Evolutionary conservation across 2,888 invertebrate genomes (phyloP).

Genomic region (Biston stratarius): DNA sequence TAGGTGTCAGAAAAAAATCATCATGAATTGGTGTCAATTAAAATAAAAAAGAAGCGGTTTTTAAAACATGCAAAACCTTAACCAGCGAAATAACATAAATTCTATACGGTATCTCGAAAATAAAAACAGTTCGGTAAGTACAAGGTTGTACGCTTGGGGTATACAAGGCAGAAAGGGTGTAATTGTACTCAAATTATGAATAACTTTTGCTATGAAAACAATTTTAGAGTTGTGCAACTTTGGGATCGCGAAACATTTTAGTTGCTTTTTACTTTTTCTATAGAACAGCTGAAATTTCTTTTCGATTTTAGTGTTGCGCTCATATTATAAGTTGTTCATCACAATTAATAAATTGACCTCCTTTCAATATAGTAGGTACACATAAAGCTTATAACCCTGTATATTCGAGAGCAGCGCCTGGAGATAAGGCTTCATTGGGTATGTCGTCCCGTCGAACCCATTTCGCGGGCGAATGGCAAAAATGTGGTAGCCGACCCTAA

Average conservation of each 20-base stretch:
- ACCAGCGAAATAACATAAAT: constrained; percentile 35
- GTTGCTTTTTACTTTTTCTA: no score
- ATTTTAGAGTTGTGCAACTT: no score
- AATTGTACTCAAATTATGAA: no score
- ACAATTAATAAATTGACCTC: no score
- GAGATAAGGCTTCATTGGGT: constrained; percentile 54
- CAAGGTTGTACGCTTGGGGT: no score
- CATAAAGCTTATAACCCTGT: background rate
- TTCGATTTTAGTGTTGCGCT: no score
- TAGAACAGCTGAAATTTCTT: no score
- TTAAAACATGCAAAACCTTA: constrained; percentile 31
- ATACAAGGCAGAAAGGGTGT: no score
- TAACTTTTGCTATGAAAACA: no score
- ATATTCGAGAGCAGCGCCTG: constrained; percentile 49
- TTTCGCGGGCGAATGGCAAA: constrained; percentile 60
- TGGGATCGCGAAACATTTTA: no score
- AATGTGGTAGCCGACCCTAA: constrained; percentile 70
- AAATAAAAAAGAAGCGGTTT: constrained; percentile 7
- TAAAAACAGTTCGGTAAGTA: constrained; percentile 49
- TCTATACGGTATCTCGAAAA: constrained; percentile 42
- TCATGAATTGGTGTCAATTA: constrained; percentile 12
- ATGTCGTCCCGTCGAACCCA: constrained; percentile 46
- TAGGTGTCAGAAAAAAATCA: constrained; percentile 1
- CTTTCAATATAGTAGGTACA: no score
- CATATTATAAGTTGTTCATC: no score